phyloP scores from a whole-genome alignment of 1,140 invertebrate species.

The Hypothenemus hampei region DNA sequence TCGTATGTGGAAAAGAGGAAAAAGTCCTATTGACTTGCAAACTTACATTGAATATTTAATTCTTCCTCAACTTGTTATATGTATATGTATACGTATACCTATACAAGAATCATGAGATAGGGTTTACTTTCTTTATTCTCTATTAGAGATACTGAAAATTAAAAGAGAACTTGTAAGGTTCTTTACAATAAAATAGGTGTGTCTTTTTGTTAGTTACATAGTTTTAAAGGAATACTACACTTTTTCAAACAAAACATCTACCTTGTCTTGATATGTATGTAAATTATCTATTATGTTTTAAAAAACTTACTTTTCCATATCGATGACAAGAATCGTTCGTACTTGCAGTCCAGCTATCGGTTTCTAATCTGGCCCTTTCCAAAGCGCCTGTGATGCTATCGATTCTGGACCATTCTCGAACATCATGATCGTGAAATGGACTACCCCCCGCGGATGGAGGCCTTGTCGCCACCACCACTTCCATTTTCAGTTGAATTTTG shows the following conservation, averaged over 20 bases:
- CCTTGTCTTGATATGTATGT: no score
- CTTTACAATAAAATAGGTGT: background rate
- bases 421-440: conserved; percentile 50
- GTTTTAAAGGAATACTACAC: background rate
- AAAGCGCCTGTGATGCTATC: conserved; percentile 51
- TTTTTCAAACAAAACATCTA: no score
- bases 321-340: conserved; percentile 49
- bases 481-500: conserved; percentile 42
- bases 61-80: no score
- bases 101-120: no score
- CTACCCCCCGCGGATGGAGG: conserved; percentile 40
- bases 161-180: background rate
- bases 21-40: no score
- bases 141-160: background rate
- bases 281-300: background rate
- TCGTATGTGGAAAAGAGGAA: no score
- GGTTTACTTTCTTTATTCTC: background rate
- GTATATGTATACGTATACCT: no score
- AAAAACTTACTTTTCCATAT: conserved; percentile 50
- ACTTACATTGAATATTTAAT: no score
- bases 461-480: conserved; percentile 50
- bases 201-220: background rate
- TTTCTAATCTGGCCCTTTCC: conserved; percentile 51
- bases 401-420: conserved; percentile 52
- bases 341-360: conserved; percentile 50